phyloP scores from a whole-genome alignment of 2,113 vertebrate genomes.

The Picathartes gymnocephalus region DNA sequence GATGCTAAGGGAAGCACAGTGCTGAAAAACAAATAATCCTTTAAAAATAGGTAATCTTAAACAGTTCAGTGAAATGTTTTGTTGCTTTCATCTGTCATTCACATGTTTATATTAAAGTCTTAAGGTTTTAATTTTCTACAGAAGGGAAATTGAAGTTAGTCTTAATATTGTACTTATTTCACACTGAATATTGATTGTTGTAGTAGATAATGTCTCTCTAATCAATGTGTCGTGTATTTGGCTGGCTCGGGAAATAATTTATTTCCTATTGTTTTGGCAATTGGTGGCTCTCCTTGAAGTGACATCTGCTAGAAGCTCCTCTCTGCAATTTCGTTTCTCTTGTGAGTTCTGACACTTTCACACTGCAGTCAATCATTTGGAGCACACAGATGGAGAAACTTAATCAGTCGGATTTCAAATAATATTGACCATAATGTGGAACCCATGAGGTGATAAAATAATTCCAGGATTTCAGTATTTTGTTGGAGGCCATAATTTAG shows the following conservation, averaged over 20 bases:
- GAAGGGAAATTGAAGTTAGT: neutral
- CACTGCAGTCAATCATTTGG: neutral
- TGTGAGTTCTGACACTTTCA: slow-evolving; percentile 6
- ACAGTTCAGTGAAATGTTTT: neutral
- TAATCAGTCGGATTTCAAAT: neutral
- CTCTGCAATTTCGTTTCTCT: neutral
- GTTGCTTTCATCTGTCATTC: neutral
- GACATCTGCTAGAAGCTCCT: slow-evolving; percentile 13
- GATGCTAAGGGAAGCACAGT: neutral
- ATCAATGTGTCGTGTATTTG: neutral
- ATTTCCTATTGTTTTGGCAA: slow-evolving; percentile 4
- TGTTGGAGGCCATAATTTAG: neutral
- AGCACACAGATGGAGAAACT: neutral
- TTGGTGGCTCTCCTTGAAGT: neutral
- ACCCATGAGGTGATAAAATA: neutral
- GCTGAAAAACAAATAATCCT: neutral
- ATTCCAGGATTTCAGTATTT: neutral
- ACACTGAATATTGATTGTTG: neutral
- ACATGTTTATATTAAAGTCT: neutral
- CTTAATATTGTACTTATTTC: neutral
- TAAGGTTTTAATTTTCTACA: neutral
- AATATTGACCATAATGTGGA: neutral
- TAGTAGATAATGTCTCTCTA: neutral
- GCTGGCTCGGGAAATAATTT: neutral
- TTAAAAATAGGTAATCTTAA: neutral